phyloP scores from a whole-genome alignment of 2,113 vertebrate species.

The Ceyx cyanopectus region DNA sequence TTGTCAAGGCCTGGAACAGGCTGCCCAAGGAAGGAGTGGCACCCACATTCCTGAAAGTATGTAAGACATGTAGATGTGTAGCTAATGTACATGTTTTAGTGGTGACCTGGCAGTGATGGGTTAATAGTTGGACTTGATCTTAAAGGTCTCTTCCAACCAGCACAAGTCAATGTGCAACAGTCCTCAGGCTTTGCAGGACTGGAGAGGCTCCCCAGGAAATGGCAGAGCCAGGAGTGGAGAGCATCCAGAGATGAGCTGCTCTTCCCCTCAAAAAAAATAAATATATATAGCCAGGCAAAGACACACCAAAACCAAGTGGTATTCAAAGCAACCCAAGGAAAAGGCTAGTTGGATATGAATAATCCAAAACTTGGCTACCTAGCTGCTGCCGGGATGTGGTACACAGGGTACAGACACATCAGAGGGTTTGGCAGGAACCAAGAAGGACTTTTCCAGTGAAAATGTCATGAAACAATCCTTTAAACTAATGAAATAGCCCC shows the following conservation, averaged over 20 bases:
- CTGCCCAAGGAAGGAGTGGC: neutral
- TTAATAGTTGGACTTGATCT: neutral
- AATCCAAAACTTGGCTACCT: neutral
- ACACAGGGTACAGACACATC: rapidly evolving
- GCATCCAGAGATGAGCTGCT: neutral
- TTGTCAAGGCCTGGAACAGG: too few relatives aligned
- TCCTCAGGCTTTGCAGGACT: neutral
- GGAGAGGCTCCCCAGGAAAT: neutral
- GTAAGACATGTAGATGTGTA: neutral
- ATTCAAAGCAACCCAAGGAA: neutral
- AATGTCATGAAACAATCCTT: neutral
- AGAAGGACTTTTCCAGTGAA: neutral
- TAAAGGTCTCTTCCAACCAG: neutral
- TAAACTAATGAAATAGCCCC: neutral
- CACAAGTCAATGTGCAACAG: neutral
- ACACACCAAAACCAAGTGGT: neutral
- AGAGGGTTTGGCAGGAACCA: neutral
- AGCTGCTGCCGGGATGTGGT: neutral
- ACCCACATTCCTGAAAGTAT: neutral
- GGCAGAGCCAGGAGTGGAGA: neutral
- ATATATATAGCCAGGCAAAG: neutral
- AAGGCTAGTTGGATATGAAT: neutral
- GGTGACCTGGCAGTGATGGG: neutral
- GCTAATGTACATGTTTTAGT: neutral
- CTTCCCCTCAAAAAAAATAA: neutral